A percentile compares a stretch with the other conserved stretches of the same genome.
These are phyloP conservation scores for Sycobia sp. DNA, from an alignment of 1,140 invertebrate genomes.

Conservation along the genomic window DNA sequence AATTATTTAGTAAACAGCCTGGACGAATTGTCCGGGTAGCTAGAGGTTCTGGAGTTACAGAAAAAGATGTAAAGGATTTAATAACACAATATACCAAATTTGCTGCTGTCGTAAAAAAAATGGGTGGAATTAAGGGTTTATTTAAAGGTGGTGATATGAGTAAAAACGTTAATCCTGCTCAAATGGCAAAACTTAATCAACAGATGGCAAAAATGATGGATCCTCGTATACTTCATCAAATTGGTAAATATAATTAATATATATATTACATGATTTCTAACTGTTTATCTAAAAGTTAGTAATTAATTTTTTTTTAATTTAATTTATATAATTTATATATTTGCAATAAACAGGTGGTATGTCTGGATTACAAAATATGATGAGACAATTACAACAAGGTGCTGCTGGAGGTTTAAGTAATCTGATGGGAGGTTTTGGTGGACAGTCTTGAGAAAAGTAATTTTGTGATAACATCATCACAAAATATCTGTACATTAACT, in stretches of 20 bases:
- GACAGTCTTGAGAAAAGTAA: constrained; percentile 54
- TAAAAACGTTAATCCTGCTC: constrained; percentile 97
- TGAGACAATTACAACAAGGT: constrained; percentile 95
- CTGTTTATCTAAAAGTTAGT: background rate
- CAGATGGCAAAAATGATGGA: constrained; percentile 99
- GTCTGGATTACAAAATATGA: constrained; percentile 96
- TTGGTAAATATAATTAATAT: constrained; percentile 66
- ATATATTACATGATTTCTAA: background rate
- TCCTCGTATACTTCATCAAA: constrained; percentile 93
- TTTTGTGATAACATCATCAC: no score
- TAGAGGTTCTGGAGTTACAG: constrained; percentile 91
- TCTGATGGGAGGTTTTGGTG: constrained; percentile 76
- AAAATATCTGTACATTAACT: no score
- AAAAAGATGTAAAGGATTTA: constrained; percentile 96
- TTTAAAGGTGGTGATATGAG: constrained; percentile 99
- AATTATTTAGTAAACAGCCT: constrained; percentile 93
- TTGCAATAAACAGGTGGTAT: constrained; percentile 79
- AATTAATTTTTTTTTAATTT: background rate
- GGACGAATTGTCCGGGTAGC: constrained; percentile 88
- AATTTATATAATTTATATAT: constrained; percentile 11
- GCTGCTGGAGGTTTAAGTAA: constrained; percentile 76
- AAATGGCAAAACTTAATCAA: constrained; percentile 99
- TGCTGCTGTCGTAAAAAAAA: constrained; percentile 99
- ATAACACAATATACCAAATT: constrained; percentile 99
- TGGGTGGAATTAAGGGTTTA: constrained; percentile 99